Conservation (phyloP, 2,888 invertebrate genomes). For the Petrolisthes manimaculis region DNA sequence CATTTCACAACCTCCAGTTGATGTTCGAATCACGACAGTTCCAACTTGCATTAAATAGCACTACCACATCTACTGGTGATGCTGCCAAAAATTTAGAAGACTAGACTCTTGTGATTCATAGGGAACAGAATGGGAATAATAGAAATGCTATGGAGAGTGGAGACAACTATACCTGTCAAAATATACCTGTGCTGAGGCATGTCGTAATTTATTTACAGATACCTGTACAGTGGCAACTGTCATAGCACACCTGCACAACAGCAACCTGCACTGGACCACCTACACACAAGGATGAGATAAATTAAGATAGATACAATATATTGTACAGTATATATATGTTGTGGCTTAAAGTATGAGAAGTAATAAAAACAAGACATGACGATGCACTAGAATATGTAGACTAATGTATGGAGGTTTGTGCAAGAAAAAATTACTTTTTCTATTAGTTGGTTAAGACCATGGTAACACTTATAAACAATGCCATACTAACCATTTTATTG, state of each 20-base stretch:
- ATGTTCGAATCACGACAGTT: too few species aligned
- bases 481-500: too few species aligned
- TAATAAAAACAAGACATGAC: not conserved
- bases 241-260: not conserved
- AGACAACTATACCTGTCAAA: too few species aligned
- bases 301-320: constrained; percentile 24
- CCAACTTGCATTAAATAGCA: too few species aligned
- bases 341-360: not conserved
- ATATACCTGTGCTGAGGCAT: not conserved
- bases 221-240: not conserved
- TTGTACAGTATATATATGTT: constrained; percentile 11
- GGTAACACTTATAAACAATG: too few species aligned
- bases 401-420: constrained; percentile 34
- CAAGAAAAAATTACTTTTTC: constrained; percentile 26
- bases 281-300: not conserved
- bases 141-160: too few species aligned
- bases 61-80: too few species aligned
- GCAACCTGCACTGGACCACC: not conserved
- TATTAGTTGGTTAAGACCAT: constrained; percentile 33
- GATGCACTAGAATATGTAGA: constrained; percentile 17
- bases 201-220: not conserved
- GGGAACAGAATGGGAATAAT: too few species aligned
- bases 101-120: too few species aligned
- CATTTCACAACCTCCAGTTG: too few species aligned
- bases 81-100: too few species aligned